Evolutionary conservation across 2,113 vertebrate genomes (phyloP).

Genomic region (Scartelaos histophorus): DNA sequence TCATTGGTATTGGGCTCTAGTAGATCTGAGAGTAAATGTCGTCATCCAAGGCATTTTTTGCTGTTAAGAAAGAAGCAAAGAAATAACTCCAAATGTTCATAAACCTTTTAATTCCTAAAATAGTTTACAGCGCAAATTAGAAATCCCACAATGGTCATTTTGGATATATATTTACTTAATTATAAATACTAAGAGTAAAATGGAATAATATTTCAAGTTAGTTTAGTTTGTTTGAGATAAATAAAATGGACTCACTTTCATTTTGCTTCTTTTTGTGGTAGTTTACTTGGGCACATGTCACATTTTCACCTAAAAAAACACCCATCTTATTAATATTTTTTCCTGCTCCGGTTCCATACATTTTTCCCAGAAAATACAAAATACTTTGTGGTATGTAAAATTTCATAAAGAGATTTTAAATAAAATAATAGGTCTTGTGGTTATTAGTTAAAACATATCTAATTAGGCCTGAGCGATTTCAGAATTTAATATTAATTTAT

Average conservation of each 20-base stretch:
- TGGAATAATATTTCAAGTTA: background rate
- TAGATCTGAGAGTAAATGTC: background rate
- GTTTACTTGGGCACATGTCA: background rate
- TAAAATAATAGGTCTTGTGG: too few species aligned
- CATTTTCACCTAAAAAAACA: constrained; percentile 1
- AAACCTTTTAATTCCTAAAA: background rate
- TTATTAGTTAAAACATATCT: too few species aligned
- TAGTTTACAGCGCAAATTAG: background rate
- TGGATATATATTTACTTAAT: background rate
- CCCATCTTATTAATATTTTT: background rate
- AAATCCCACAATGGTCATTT: too few species aligned
- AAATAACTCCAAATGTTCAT: background rate
- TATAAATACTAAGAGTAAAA: background rate
- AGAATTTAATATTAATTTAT: too few species aligned
- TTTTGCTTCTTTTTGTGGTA: background rate
- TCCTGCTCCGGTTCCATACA: too few species aligned
- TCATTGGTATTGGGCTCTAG: background rate
- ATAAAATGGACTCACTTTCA: background rate
- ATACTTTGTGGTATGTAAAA: too few species aligned
- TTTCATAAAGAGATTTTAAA: too few species aligned
- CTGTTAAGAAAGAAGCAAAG: background rate
- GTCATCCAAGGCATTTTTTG: background rate
- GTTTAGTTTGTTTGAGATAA: background rate
- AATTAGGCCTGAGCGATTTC: too few species aligned
- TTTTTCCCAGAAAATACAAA: too few species aligned